A percentile compares a stretch with the other conserved stretches of the same genome.
Conservation (phyloP, 2,113 vertebrate species). For the Centrocercus urophasianus region DNA sequence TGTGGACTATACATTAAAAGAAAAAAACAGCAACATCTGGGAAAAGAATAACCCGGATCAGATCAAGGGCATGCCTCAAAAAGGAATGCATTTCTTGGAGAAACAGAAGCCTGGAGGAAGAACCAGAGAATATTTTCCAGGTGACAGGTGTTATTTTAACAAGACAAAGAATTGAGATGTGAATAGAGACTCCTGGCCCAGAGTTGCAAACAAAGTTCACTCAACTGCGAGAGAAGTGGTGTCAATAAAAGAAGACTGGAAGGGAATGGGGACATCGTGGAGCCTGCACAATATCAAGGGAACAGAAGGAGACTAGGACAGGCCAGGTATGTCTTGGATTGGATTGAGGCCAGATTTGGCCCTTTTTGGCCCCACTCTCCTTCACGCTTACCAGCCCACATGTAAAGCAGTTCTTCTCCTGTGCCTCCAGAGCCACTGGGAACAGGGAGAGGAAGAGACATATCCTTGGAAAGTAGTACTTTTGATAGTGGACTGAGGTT, state of each 20-base stretch:
- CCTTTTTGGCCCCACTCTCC: background rate
- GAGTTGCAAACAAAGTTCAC: background rate
- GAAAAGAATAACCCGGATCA: background rate
- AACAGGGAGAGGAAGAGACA: background rate
- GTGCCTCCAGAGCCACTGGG: background rate
- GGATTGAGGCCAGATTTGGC: background rate
- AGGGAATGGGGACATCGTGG: background rate
- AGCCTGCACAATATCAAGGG: background rate
- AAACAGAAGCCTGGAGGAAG: background rate
- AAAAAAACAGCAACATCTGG: fast-evolving
- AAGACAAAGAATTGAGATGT: background rate
- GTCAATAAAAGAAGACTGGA: background rate
- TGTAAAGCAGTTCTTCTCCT: background rate
- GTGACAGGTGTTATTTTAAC: background rate
- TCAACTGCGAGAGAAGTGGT: background rate
- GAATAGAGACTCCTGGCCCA: background rate
- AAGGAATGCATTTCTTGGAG: background rate
- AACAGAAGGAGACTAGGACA: background rate
- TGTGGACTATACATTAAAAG: background rate
- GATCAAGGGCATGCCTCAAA: background rate
- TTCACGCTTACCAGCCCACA: background rate
- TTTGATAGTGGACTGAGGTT: background rate
- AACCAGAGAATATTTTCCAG: background rate
- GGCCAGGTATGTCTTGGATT: background rate
- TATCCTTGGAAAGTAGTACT: background rate